Evolutionary conservation across 2,797 vertebrate genomes (phyloP).

Genomic region (Psittacula derbiana): DNA sequence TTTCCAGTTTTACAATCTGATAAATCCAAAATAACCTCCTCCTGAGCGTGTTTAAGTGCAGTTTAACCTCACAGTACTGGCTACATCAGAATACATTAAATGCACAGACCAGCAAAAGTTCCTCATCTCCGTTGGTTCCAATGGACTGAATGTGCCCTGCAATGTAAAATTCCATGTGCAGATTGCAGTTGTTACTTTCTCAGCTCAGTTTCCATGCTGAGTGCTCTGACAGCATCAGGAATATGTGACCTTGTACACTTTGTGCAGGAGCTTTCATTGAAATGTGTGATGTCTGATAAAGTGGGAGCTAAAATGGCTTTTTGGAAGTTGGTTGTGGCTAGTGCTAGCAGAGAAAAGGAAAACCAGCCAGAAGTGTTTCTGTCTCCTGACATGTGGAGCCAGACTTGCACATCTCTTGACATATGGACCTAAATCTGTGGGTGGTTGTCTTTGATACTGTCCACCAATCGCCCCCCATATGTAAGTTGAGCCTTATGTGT

Average conservation of each 20-base stretch:
- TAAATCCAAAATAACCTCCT: neutral
- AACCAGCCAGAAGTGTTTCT: neutral
- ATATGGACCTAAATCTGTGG: neutral
- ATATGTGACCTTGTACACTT: neutral
- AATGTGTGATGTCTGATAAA: neutral
- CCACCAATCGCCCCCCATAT: rapidly evolving
- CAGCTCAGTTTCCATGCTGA: neutral
- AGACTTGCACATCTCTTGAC: neutral
- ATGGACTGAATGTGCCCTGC: neutral
- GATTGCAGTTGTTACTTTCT: neutral
- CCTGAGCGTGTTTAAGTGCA: neutral
- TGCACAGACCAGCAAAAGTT: neutral
- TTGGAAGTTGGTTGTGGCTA: neutral
- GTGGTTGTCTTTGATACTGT: neutral
- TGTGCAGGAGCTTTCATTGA: neutral
- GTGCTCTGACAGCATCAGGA: neutral
- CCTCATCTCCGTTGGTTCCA: neutral
- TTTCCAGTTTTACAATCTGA: neutral
- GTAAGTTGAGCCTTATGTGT: neutral
- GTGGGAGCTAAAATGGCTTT: neutral
- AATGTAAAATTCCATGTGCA: neutral
- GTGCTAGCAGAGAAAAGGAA: neutral
- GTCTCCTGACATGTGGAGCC: neutral
- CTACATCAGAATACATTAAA: neutral
- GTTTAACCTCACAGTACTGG: neutral